Evolutionary conservation across 2,113 vertebrate genomes (phyloP).

Genomic region (Carassius auratus): DNA sequence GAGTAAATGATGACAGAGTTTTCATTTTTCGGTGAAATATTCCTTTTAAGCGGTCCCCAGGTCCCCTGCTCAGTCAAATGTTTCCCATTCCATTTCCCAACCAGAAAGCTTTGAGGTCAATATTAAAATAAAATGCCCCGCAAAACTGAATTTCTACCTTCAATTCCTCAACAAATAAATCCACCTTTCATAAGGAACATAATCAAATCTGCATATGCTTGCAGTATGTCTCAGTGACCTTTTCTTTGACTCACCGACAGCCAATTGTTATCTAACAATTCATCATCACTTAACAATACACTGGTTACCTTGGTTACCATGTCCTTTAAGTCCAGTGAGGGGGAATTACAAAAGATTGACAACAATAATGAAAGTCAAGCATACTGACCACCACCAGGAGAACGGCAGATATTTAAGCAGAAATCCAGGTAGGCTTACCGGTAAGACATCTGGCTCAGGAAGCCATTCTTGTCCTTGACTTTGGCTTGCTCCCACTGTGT

Average conservation of each 20-base stretch:
- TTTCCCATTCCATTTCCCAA: background rate
- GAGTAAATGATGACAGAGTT: background rate
- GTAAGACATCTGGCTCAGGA: conserved; percentile 25
- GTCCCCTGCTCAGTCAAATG: background rate
- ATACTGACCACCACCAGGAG: background rate
- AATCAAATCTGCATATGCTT: conserved; percentile 19
- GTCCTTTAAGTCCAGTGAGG: background rate
- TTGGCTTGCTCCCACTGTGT: conserved; percentile 25
- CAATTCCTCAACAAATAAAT: conserved; percentile 9
- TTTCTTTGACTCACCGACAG: background rate
- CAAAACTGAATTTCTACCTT: background rate
- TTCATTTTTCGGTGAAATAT: background rate
- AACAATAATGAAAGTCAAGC: conserved; percentile 4
- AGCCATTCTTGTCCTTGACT: conserved; percentile 39
- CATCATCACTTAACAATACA: conserved; percentile 8
- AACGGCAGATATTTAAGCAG: background rate
- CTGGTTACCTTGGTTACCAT: conserved; percentile 19
- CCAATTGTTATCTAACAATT: background rate
- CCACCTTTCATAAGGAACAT: conserved; percentile 8
- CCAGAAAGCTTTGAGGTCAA: background rate
- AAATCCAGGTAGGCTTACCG: conserved; percentile 27
- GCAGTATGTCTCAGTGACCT: conserved; percentile 1
- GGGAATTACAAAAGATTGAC: conserved; percentile 7
- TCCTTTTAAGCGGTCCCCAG: background rate
- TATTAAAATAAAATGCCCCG: background rate